Evolutionary conservation across 2,113 vertebrate genomes (phyloP), one percentile per base, ranked within the genome.

Genomic region (Sinocyclocheilus rhinocerous): DNA sequence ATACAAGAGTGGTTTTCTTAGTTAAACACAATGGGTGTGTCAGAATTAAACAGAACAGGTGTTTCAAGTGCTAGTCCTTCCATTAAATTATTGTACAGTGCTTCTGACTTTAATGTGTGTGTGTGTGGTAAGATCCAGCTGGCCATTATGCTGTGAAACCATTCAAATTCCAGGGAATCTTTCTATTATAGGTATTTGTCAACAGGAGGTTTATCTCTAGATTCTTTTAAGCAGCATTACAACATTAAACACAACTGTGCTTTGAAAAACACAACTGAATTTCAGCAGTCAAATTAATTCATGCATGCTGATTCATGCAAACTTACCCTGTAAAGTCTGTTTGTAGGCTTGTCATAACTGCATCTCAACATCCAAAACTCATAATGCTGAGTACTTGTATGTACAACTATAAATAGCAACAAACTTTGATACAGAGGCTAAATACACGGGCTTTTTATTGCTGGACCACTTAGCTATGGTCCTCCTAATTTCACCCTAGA

Each of bases 21-120:
- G 26, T 33, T 77, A n/a, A 39, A 79, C 36, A 13, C 36, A 13
- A 15, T 79, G 77, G 33, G 55, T 79, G 77, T 79, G 55, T 15
- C 77, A 20, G 26, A 57, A 78, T 22, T 57, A 15, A 39, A 73
- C 33, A 79, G 33, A 80, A 24, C 33, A 16, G 26, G 20, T 79
- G 77, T 79, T 42, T 78, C 20, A 80, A 59, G 0, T 1, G 15
- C 6, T 61, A 2, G 22, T n/a, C 6, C 20, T 16, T n/a, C 9
- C 20, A 9, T 16, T n/a, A 12, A 36, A 16, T 61, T 79, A 13
- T 12, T 73, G 33, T 24, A 5, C 20, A 42, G 12, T 33, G 24
- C 11, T n/a, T 20, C 20, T 76, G 73, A 52, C 13, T 20, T 36
- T 20, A 20, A 39, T 13, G 12, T 20, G 24, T 57, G 10, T 45